phyloP scores from a whole-genome alignment of 2,797 vertebrate genomes.

The Hippopotamyrus pictus region DNA sequence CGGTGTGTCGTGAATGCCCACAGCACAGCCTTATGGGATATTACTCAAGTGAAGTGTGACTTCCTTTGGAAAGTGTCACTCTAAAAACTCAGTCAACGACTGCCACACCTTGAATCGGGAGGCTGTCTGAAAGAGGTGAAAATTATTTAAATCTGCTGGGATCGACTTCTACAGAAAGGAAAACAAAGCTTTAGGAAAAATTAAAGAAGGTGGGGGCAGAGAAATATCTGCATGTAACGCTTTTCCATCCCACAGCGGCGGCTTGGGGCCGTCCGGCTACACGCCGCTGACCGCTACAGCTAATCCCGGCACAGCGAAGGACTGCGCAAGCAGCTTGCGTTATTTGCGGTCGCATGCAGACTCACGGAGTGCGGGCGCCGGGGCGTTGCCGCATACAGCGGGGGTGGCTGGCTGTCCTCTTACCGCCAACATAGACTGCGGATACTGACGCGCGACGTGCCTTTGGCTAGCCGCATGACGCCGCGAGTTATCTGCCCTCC shows the following conservation, averaged over 20 bases:
- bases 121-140: background rate
- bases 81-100: conserved; percentile 1
- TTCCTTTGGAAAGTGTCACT: conserved; percentile 18
- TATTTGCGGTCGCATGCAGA: background rate
- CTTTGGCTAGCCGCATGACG: background rate
- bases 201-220: background rate
- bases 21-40: conserved; percentile 23
- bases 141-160: background rate
- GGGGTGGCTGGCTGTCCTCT: background rate
- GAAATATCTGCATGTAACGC: background rate
- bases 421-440: background rate
- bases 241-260: background rate
- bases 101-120: background rate
- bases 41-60: conserved; percentile 33
- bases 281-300: background rate
- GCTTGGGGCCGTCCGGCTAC: background rate
- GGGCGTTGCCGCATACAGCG: background rate
- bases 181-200: background rate
- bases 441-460: background rate
- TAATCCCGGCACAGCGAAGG: background rate
- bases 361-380: background rate
- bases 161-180: background rate
- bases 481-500: background rate
- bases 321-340: background rate
- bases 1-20: conserved; percentile 8